Evolutionary conservation across 2,113 vertebrate species (phyloP), one percentile per base, ranked within the genome.

Genomic region (Myotis yumanensis): DNA sequence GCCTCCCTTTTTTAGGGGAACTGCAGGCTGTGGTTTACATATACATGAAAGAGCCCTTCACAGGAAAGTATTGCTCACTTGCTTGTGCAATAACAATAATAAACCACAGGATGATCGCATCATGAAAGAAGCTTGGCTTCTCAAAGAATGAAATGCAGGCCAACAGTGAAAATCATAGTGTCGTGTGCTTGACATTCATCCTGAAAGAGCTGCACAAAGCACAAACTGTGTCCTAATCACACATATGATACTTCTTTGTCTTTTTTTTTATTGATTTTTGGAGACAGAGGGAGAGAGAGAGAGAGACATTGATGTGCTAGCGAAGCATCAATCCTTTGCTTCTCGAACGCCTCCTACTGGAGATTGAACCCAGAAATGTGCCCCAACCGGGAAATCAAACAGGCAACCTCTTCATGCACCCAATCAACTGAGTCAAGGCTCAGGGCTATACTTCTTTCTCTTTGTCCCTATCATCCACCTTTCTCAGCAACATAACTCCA

Each of bases 31-130:
- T 82, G 90, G 77, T 92, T 94, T 90, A 76, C 43, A 57, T 52
- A 54, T 9, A 54, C 40, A 69, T 35, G 28, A 86, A 22, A 79
- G 35, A 64, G 76, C n/a, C 57, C 5, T 77, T 95, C 91, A 62
- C 35, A 86, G 40, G 82, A 79, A 90, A 90, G 18, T 30, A 37
- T 35, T 66, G n/a, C 64, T 79, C 89, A 51, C 64, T 75, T 68
- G 75, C 87, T 93, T 76, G 23, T 93, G 75, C 52, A 83, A 17
- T 64, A 75, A 30, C 79, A 79, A 85, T 48, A 85, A 76, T 88
- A 73, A 96, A 11, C n/a, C 54, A 66, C 12, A 80, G 76, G 14
- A 37, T 48, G 76, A n/a, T 71, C 87, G 57, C 32, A 43, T 30
- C 40, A 46, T 51, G 79, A 77, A 86, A 92, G 68, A 96, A 43